Evolutionary conservation across 2,113 vertebrate species (phyloP), one percentile per base, ranked within the genome.

Genomic region (Atractosteus spatula): DNA sequence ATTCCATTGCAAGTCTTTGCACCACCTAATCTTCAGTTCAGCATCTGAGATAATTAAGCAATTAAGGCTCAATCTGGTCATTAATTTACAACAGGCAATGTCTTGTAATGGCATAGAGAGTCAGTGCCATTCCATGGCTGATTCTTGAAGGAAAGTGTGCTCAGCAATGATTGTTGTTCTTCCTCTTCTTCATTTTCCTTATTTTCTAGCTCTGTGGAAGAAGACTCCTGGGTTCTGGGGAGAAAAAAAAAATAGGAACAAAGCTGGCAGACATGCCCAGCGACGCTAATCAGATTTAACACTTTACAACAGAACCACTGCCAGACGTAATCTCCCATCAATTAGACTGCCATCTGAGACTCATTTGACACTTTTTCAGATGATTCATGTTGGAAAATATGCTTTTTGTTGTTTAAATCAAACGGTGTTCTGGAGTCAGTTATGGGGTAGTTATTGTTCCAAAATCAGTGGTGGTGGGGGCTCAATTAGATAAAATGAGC

Each of bases 311-410:
- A 78, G 41, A 80, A 80, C 72, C 79, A 73, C 73, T 71, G 79
- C 55, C 84, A 79, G 68, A 73, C 75, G 72, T 88, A 85, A 86
- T 83, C 77, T 66, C 76, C 82, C 79, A 68, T 84, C 80, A 88
- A 86, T 88, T 86, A 83, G 74, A 72, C 73, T 80, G 74, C 79
- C 80, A 80, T 85, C 77, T 79, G 83, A 88, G 78, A 70, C 77
- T 78, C 83, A 83, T 86, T 82, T 82, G 82, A 86, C 86, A 84
- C 81, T 83, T 83, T 72, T 80, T 77, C 75, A 76, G 72, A 80
- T 89, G 86, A 87, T 85, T 90, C 85, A 87, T 84, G 77, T 72
- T 72, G 85, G 85, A 89, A 90, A 88, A 85, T 89, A 88, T 88
- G 85, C 71, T 78, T 85, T 82, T 83, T 83, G 85, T 75, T 71